Evolutionary conservation across 2,113 vertebrate species (phyloP).

Genomic region (Osmerus eperlanus): DNA sequence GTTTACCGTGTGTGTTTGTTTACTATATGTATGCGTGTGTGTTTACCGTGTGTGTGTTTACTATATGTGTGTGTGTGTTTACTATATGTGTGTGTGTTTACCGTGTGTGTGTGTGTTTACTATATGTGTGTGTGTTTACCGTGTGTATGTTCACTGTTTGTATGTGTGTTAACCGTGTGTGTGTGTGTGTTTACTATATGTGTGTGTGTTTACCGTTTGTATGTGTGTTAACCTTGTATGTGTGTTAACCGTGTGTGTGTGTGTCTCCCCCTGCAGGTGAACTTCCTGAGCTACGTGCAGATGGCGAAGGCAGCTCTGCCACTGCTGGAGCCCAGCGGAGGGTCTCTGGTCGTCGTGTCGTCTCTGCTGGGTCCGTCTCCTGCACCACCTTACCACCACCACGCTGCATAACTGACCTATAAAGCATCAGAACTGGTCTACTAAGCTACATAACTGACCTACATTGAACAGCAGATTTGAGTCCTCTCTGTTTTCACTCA

Average conservation of each 20-base stretch:
- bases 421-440: not conserved
- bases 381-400: not conserved
- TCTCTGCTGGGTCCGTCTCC: conserved; percentile 76
- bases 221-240: too few relatives aligned
- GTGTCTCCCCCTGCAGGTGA: conserved; percentile 70
- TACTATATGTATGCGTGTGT: not conserved
- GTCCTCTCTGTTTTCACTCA: conserved; percentile 39
- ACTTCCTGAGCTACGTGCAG: conserved; percentile 84
- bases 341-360: conserved; percentile 80
- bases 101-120: not conserved
- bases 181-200: too few relatives aligned
- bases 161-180: not conserved
- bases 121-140: not conserved
- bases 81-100: not conserved
- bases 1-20: not conserved
- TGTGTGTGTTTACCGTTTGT: too few relatives aligned
- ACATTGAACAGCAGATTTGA: too few relatives aligned
- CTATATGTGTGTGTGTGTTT: too few relatives aligned
- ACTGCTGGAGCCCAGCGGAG: conserved; percentile 72
- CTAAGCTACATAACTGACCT: too few relatives aligned
- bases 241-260: not conserved
- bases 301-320: conserved; percentile 76
- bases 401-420: not conserved
- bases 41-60: not conserved
- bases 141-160: too few relatives aligned